Evolutionary conservation across 2,888 invertebrate species (phyloP), one percentile per base, ranked within the genome.

Genomic region (Resseliella maxima): DNA sequence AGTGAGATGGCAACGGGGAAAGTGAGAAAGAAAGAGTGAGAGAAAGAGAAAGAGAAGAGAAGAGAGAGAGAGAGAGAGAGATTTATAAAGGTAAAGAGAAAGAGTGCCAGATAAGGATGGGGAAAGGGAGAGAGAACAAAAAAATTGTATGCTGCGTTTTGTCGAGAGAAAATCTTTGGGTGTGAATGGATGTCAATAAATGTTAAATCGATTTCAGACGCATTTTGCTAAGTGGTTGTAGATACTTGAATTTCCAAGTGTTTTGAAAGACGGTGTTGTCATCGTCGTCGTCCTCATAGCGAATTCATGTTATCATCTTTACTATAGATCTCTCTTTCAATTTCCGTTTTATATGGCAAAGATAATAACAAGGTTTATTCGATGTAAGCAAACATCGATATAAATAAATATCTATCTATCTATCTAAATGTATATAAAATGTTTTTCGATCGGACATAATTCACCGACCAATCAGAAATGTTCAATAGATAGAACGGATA

Each of bases 201-300:
- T 31, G 72, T 31, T 31, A 72, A 72, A 72, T 72, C 72, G 31
- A 72, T 72, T 72, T 72, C 31, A 72, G 72, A 72, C 72, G 31
- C 72, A 72, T 72, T 59, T 59, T 35, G 35, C 31, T 31, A 72
- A 31, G 31, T 72, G 72, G 35, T 59, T 59, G 24, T n/a, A 59
- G 59, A 59, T 59, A 59, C 59, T 59, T 27, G 6, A 72, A 15
- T 72, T 31, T 72, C 31, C 41, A 41, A 41, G 5, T 41, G 5
- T 12, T 24, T 59, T 72, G 1, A 5, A 3, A 72, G 72, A n/a
- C n/a, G n/a, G 72, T 72, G 72, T 72, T 15, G 72, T 31, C 35
- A 2, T 31, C n/a, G 35, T 72, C 31, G 31, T 72, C 72, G 27
- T 59, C 24, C 46, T 59, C 59, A 27, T 59, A 5, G 59, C 21